A percentile compares a stretch with the other conserved stretches of the same genome.
Evolutionary conservation across 2,797 vertebrate species (phyloP).

Genomic region (Hybognathus amarus): DNA sequence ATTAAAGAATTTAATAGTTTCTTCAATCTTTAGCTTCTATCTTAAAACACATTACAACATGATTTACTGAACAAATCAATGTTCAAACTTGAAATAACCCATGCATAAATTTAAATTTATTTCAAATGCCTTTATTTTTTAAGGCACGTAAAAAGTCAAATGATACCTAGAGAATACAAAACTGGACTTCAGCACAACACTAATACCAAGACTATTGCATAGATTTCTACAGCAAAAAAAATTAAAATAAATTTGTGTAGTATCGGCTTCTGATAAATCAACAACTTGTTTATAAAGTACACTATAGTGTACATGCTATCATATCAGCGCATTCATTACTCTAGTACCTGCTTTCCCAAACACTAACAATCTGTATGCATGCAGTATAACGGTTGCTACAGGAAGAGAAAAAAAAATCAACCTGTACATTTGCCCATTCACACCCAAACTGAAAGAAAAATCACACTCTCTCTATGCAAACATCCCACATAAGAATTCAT

Average conservation of each 20-base stretch:
- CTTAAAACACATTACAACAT: background rate
- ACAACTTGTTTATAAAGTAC: background rate
- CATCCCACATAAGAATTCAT: background rate
- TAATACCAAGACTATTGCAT: constrained; percentile 27
- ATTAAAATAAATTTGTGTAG: too few species aligned
- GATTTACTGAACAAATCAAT: background rate
- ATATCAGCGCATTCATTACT: background rate
- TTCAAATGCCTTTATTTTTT: constrained; percentile 27
- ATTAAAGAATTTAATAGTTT: background rate
- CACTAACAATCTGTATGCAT: constrained; percentile 1
- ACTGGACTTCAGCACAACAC: background rate
- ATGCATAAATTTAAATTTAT: background rate
- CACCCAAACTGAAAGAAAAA: background rate
- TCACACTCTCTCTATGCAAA: constrained; percentile 6
- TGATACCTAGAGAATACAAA: constrained; percentile 29
- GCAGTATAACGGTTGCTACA: background rate
- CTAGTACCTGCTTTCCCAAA: constrained; percentile 1
- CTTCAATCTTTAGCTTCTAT: background rate
- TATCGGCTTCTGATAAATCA: background rate
- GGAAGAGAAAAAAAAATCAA: background rate
- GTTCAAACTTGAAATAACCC: background rate
- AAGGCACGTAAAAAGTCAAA: constrained; percentile 32
- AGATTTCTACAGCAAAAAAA: background rate
- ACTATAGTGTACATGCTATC: background rate
- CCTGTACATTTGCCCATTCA: background rate